Base-by-base conservation (phyloP, 2,113 vertebrate species). In the Oxyruncus cristatus region DNA sequence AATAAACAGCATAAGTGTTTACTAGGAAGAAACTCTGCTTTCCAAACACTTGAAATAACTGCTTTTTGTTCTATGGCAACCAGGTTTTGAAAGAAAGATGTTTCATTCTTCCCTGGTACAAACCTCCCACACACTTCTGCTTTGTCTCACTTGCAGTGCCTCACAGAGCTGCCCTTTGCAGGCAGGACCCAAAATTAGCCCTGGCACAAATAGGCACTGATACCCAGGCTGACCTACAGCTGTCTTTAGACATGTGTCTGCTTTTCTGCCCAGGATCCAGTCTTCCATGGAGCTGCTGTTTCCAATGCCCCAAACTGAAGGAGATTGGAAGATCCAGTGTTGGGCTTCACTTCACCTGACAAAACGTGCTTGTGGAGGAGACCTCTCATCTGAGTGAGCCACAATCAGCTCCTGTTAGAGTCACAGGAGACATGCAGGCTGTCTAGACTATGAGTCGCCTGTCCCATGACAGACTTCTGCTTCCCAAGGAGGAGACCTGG, bases 1-100 rank as follows among this genome's bases (percentile, higher is more conserved):
- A 93, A 88, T 61, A 91, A 96, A 84, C 79, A 2, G 41, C 27
- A 32, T 67, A 80, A 76, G 41, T 88, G 59, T 91, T 88, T 94
- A 83, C 80, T 68, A 72, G 35, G 68, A 74, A 74, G 75, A 91
- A 92, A n/a, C 21, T 75, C 53, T 58, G 39, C 52, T 90, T 93
- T 88, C 75, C 55, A 88, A 92, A 88, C 42, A 75, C 26, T 77
- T 1, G 1, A 81, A 72, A 52, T 63, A 86, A 67, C 62, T 47
- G 63, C 41, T 83, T 84, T 88, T 84, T 92, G 35, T 83, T 88
- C 72, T 72, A 37, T 56, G 59, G 65, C 79, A 93, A 87, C 75
- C 85, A 89, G 68, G 55, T 94, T 94, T 93, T 3, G 2, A 88
- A 81, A 93, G 71, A 24, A 77, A 67, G 39, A 56, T 37, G 5